Conservation (phyloP, 2,888 invertebrate species). For the Toxonevra muliebris region DNA sequence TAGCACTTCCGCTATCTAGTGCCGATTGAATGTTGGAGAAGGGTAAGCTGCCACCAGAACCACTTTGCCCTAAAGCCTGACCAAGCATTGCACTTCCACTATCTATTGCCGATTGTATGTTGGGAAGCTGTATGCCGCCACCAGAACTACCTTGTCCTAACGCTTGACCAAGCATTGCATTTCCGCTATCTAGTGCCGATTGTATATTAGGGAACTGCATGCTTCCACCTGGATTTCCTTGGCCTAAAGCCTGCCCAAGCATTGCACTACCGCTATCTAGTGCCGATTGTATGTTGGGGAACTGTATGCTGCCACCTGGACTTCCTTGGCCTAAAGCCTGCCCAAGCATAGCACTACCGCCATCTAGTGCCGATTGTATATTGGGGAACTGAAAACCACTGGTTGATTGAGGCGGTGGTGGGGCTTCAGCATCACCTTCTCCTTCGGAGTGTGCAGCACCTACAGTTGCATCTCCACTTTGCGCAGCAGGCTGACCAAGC, state of each 20-base stretch:
- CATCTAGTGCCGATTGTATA: conserved; percentile 33
- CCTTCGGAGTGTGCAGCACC: conserved; percentile 2
- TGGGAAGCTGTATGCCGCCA: conserved; percentile 15
- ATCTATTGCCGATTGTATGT: conserved; percentile 32
- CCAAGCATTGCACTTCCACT: conserved; percentile 34
- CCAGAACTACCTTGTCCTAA: conserved; percentile 21
- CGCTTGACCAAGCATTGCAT: conserved; percentile 27
- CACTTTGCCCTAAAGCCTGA: neutral
- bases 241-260: conserved; percentile 30
- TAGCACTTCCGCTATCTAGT: conserved; percentile 11
- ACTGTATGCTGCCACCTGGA: conserved; percentile 14
- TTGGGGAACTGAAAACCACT: conserved; percentile 14
- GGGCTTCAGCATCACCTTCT: neutral
- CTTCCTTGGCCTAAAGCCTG: conserved; percentile 33
- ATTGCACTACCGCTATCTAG: conserved; percentile 23
- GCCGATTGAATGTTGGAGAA: conserved; percentile 18
- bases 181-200: conserved; percentile 20
- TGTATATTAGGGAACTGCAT: conserved; percentile 22
- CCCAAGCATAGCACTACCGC: conserved; percentile 39
- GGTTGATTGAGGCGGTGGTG: conserved; percentile 4
- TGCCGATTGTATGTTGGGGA: conserved; percentile 19
- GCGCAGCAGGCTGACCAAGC: conserved; percentile 19
- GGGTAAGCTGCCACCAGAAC: conserved; percentile 7
- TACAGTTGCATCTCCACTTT: too few species aligned
- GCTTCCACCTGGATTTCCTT: conserved; percentile 1